Percentiles rank a stretch among this genome's conserved stretches.
phyloP scores from a whole-genome alignment of 2,797 vertebrate genomes.

The Distichodus sexfasciatus region DNA sequence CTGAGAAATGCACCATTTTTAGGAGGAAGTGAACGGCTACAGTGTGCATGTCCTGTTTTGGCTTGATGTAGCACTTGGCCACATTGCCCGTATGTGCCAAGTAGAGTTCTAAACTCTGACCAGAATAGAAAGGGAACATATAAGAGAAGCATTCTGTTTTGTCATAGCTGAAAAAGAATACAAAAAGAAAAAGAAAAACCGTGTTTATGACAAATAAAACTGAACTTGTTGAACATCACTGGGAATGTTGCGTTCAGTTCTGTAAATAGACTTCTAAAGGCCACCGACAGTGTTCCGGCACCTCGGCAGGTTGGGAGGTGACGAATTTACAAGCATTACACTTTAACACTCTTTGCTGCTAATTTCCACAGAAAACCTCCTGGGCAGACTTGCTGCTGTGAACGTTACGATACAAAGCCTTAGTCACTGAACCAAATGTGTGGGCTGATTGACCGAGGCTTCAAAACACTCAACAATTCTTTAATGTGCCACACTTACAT shows the following conservation, averaged over 20 bases:
- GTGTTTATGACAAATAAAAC: no score
- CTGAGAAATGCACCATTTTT: slow-evolving; percentile 10
- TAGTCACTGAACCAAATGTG: background rate
- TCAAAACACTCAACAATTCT: no score
- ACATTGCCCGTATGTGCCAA: slow-evolving; percentile 22
- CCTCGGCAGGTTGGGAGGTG: background rate
- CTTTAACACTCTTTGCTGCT: background rate
- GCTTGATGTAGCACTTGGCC: slow-evolving; percentile 17
- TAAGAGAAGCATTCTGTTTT: no score
- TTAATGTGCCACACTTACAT: no score
- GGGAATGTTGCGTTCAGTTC: background rate
- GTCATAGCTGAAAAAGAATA: background rate
- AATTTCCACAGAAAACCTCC: background rate
- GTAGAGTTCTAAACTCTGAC: slow-evolving; percentile 6
- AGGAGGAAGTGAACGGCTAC: background rate
- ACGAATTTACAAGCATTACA: background rate
- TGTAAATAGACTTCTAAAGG: background rate
- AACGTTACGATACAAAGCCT: background rate
- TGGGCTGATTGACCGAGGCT: background rate
- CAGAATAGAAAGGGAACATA: no score
- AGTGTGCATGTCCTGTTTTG: slow-evolving; percentile 14
- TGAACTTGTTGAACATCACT: no score
- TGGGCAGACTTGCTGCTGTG: background rate
- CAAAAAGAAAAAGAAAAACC: background rate
- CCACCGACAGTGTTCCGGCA: background rate